Conservation (phyloP, 2,113 vertebrate species). For the Puma concolor region DNA sequence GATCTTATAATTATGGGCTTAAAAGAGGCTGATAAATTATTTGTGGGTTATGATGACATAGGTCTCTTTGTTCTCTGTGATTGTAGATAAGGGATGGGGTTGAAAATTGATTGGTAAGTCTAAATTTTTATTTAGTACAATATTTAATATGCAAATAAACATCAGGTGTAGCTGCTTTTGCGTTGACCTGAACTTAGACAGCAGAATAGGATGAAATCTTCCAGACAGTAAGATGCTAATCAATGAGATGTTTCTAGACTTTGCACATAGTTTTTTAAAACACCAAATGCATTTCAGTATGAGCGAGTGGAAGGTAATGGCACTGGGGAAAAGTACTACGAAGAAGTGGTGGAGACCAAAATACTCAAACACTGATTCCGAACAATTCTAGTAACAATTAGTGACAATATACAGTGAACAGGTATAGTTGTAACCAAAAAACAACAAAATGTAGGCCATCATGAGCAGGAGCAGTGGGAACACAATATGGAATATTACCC, state of each 20-base stretch:
- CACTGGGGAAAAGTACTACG: not conserved
- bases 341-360: not conserved
- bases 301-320: not conserved
- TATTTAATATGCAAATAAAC: not conserved
- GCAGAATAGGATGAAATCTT: not conserved
- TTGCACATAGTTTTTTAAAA: not conserved
- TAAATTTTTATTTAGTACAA: not conserved
- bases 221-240: not conserved
- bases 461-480: not conserved
- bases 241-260: not conserved
- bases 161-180: not conserved
- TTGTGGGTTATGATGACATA: not conserved
- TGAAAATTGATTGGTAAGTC: not conserved
- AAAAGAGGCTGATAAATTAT: not conserved
- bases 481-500: not conserved
- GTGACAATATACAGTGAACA: not conserved
- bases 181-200: not conserved
- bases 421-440: not conserved
- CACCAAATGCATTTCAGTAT: not conserved
- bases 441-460: not conserved
- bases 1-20: not conserved
- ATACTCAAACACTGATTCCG: not conserved
- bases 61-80: constrained; percentile 7
- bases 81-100: not conserved
- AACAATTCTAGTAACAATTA: not conserved